phyloP scores from a whole-genome alignment of 1,140 invertebrate genomes.

The Nebria ingens region DNA sequence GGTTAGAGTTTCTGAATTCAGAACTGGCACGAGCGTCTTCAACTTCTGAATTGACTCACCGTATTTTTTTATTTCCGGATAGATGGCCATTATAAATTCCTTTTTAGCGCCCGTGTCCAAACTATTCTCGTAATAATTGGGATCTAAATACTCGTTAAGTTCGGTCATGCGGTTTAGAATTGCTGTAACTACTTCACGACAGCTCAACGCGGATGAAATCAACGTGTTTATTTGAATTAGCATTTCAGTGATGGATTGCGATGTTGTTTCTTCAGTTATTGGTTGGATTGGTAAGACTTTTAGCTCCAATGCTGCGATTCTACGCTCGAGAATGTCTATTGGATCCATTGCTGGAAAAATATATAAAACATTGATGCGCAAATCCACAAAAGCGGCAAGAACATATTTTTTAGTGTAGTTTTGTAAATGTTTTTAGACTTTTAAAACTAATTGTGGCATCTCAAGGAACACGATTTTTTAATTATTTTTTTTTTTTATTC shows the following conservation, averaged over 20 bases:
- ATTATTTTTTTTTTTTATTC: too few species aligned
- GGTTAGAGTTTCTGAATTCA: slow-evolving; percentile 24
- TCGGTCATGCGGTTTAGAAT: slow-evolving; percentile 25
- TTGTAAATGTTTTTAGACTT: too few species aligned
- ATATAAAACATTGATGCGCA: too few species aligned
- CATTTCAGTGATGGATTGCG: slow-evolving; percentile 24
- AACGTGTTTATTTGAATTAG: slow-evolving; percentile 30
- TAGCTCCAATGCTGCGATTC: slow-evolving; percentile 28
- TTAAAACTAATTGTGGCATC: too few species aligned
- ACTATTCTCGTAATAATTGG: slow-evolving; percentile 23
- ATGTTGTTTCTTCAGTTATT: slow-evolving; percentile 17
- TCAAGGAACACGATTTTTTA: too few species aligned
- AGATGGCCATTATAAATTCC: slow-evolving; percentile 28
- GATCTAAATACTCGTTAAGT: slow-evolving; percentile 31
- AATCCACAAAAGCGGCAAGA: too few species aligned
- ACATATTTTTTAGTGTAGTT: too few species aligned
- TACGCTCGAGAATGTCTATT: slow-evolving; percentile 28
- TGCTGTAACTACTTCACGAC: slow-evolving; percentile 28
- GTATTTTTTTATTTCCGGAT: slow-evolving; percentile 28
- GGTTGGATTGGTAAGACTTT: slow-evolving; percentile 24
- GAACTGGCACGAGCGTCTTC: slow-evolving; percentile 21
- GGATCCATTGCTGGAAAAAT: slow-evolving; percentile 19
- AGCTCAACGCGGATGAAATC: slow-evolving; percentile 31
- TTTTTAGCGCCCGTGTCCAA: slow-evolving; percentile 27
- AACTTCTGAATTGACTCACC: slow-evolving; percentile 24